These are phyloP conservation scores for Scortum barcoo DNA, from an alignment of 2,113 vertebrate genomes.

Conservation along the genomic window DNA sequence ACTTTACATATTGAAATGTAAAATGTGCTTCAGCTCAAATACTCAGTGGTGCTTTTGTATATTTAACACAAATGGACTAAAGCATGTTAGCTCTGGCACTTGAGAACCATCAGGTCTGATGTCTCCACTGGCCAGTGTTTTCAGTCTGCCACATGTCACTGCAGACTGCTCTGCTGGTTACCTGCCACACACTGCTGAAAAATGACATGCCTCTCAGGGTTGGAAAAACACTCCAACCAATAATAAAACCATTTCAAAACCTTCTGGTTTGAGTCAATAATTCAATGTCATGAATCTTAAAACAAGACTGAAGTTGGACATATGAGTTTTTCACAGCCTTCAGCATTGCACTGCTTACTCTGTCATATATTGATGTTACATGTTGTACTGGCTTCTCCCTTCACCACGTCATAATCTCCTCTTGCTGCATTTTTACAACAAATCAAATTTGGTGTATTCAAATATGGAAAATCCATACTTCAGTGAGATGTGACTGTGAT, in stretches of 20 bases:
- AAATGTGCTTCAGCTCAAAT: background rate
- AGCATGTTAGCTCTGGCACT: background rate
- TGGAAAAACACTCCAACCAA: background rate
- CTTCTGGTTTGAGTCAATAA: background rate
- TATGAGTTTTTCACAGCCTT: too few relatives aligned
- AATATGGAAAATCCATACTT: background rate
- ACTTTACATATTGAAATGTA: background rate
- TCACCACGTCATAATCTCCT: too few relatives aligned
- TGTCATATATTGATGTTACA: background rate
- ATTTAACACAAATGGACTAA: background rate
- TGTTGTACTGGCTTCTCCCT: background rate
- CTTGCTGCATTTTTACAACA: background rate
- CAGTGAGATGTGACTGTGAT: background rate
- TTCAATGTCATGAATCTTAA: background rate
- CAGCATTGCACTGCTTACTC: background rate
- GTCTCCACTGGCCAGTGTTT: background rate
- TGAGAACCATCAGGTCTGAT: background rate
- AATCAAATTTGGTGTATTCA: background rate
- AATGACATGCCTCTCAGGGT: background rate
- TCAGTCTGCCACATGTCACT: background rate
- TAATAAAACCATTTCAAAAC: background rate
- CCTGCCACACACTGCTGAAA: background rate
- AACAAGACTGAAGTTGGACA: background rate
- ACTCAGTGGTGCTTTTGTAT: background rate
- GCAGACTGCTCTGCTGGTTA: constrained; percentile 3